A percentile compares a stretch with the other conserved stretches of the same genome.
Evolutionary conservation across 2,888 invertebrate genomes (phyloP).

Genomic region (Diplolepis rosae): DNA sequence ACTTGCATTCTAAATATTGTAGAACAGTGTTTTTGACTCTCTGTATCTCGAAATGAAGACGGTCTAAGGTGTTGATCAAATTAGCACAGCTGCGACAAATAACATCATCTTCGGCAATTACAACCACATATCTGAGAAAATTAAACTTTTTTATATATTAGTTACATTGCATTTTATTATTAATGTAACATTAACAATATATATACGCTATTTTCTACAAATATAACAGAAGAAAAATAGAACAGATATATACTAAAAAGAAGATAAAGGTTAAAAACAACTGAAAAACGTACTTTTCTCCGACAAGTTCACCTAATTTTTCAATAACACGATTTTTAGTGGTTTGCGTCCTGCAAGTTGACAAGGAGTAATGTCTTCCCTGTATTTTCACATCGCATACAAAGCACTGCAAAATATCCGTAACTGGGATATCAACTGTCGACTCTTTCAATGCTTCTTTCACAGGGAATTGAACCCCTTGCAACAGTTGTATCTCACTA

Average conservation of each 20-base stretch:
- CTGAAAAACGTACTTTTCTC: conserved; percentile 63
- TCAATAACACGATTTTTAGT: conserved; percentile 53
- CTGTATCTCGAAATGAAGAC: conserved; percentile 67
- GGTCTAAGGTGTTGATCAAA: conserved; percentile 70
- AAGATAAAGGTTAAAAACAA: too few relatives aligned
- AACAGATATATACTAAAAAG: not conserved
- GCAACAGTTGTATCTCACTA: not conserved
- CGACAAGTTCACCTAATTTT: conserved; percentile 71
- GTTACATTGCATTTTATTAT: not conserved
- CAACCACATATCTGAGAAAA: conserved; percentile 71
- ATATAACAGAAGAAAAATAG: not conserved
- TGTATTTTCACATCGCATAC: conserved; percentile 69
- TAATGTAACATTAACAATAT: not conserved
- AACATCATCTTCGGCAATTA: conserved; percentile 71
- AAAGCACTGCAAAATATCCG: conserved; percentile 58
- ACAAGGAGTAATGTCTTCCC: conserved; percentile 67
- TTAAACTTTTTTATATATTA: too few relatives aligned
- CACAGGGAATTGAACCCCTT: not conserved
- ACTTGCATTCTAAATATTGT: conserved; percentile 68
- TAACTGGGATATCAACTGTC: not conserved
- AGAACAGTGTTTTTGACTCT: conserved; percentile 63
- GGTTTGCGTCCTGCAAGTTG: conserved; percentile 68
- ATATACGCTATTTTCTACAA: too few relatives aligned
- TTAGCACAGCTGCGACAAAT: conserved; percentile 72
- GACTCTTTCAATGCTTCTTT: not conserved